Conservation (phyloP, 2,113 vertebrate species). For the Galemys pyrenaicus region DNA sequence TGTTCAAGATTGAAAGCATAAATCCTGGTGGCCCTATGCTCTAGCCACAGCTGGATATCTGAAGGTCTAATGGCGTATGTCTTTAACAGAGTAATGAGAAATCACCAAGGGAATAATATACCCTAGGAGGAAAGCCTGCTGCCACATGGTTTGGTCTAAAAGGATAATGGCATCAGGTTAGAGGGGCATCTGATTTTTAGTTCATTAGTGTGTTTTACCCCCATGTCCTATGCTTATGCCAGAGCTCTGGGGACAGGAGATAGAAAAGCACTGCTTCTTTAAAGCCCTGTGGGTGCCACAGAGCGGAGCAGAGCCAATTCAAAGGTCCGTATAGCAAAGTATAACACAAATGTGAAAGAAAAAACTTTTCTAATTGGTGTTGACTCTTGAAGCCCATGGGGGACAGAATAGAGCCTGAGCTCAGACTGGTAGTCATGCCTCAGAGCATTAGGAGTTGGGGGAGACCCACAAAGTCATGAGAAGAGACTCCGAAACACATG, state of each 20-base stretch:
- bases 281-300: not conserved
- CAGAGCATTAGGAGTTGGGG: not conserved
- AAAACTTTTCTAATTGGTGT: not conserved
- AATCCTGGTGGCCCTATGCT: not conserved
- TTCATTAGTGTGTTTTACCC: not conserved
- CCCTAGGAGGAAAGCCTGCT: not conserved
- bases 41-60: not conserved
- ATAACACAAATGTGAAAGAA: not conserved
- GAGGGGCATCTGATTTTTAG: not conserved
- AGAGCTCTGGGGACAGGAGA: not conserved
- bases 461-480: not conserved
- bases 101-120: not conserved
- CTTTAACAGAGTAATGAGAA: slow-evolving; percentile 21
- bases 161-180: not conserved
- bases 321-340: not conserved
- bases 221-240: not conserved
- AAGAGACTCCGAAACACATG: not conserved
- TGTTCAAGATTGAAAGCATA: not conserved
- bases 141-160: not conserved
- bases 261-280: not conserved
- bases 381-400: not conserved
- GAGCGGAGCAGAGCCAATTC: not conserved
- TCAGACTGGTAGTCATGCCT: not conserved
- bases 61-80: not conserved
- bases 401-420: not conserved